Evolutionary conservation across 2,888 invertebrate genomes (phyloP).

Genomic region (Pseudanteris insignis): DNA sequence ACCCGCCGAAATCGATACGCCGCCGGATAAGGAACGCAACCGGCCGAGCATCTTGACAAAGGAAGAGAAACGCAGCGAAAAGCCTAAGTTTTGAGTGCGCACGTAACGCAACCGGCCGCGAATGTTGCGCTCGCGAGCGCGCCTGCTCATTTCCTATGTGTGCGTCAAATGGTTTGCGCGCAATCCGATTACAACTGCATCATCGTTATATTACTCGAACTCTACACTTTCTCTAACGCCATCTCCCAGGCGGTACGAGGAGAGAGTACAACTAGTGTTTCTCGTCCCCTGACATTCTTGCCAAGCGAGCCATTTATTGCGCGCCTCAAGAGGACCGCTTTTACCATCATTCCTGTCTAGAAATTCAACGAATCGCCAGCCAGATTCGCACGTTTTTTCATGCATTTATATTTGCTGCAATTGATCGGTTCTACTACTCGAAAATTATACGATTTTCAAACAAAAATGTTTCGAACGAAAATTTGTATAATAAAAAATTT

Average conservation of each 20-base stretch:
- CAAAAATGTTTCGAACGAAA: too few relatives aligned
- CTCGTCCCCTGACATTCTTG: slow-evolving; percentile 44
- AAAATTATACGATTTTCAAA: too few relatives aligned
- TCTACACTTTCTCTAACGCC: slow-evolving; percentile 60
- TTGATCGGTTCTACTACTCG: too few relatives aligned
- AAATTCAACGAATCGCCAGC: slow-evolving; percentile 17
- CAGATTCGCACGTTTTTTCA: too few relatives aligned
- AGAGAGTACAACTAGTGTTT: slow-evolving; percentile 49
- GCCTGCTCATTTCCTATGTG: too few relatives aligned
- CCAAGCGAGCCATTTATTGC: slow-evolving; percentile 5
- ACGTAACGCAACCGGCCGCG: slow-evolving; percentile 2
- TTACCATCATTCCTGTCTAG: slow-evolving; percentile 31
- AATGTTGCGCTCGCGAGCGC: slow-evolving; percentile 37
- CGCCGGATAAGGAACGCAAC: slow-evolving; percentile 8
- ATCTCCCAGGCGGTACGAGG: slow-evolving; percentile 43
- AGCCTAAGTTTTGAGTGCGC: slow-evolving; percentile 12
- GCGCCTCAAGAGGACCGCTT: slow-evolving; percentile 25
- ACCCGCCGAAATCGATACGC: slow-evolving; percentile 6
- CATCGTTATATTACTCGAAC: slow-evolving; percentile 62
- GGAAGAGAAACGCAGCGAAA: too few relatives aligned
- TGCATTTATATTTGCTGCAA: too few relatives aligned
- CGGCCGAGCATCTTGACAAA: slow-evolving; percentile 3
- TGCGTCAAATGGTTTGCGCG: too few relatives aligned
- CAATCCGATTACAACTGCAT: too few relatives aligned
- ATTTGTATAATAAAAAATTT: too few relatives aligned